Evolutionary conservation across 2,113 vertebrate genomes (phyloP).

Genomic region (Kobus ellipsiprymnus): DNA sequence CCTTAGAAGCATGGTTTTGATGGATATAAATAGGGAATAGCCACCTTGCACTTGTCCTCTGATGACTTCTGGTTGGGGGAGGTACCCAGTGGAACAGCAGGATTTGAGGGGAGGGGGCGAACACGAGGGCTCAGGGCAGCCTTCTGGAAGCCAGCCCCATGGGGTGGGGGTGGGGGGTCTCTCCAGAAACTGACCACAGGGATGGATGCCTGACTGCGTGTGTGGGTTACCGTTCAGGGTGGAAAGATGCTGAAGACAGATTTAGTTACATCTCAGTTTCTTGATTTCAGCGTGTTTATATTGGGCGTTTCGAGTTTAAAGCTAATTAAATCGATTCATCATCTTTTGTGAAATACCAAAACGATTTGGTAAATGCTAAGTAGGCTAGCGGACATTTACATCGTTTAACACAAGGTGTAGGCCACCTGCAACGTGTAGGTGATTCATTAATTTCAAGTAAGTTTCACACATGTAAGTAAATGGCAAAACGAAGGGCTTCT

Average conservation of each 20-base stretch:
- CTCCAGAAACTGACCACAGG: not conserved
- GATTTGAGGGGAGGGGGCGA: not conserved
- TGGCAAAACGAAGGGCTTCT: not conserved
- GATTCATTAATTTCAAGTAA: not conserved
- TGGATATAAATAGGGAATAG: not conserved
- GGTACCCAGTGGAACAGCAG: not conserved
- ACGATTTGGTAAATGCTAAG: not conserved
- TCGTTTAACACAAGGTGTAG: not conserved
- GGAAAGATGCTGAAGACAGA: not conserved
- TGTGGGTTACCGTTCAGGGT: not conserved
- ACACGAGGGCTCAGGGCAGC: rapidly evolving
- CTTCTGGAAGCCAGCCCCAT: not conserved
- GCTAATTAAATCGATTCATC: conserved; percentile 29
- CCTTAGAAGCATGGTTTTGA: not conserved
- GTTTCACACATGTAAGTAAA: not conserved
- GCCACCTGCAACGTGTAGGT: not conserved
- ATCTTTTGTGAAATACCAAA: conserved; percentile 20
- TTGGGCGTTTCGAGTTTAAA: not conserved
- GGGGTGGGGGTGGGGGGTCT: not conserved
- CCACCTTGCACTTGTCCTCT: not conserved
- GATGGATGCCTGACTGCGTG: not conserved
- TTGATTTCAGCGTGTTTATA: not conserved
- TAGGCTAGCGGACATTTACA: not conserved
- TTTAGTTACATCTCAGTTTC: not conserved
- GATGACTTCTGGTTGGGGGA: not conserved